Base-by-base conservation (phyloP, 2,888 invertebrate species). In the Schizotus pectinicornis region DNA sequence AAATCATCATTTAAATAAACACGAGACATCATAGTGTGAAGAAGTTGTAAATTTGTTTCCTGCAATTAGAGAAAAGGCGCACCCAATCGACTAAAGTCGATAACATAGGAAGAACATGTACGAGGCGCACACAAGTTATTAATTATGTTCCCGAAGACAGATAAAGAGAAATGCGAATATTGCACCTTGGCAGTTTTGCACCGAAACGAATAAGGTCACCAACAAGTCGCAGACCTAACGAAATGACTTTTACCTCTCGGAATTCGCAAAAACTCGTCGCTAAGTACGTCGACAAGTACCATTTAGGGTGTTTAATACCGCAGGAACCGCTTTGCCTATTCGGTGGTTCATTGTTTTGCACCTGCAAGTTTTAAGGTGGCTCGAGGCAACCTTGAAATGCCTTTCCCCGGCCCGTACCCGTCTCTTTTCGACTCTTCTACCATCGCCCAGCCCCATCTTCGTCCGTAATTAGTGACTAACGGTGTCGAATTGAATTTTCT, bases 401-500 rank as follows among this genome's bases (percentile, higher is more conserved):
- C 68, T 69, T 69, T 69, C 63, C 59, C 63, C 62, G 43, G 37
- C 45, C 14, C 43, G 51, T 32, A 54, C 39, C 50, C 45, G 47
- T 58, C 58, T 49, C 48, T 51, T 35, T 61, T 47, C 38, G 32
- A 30, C 45, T 36, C 50, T 12, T 5, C 34, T 12, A 53, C n/a
- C 30, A n/a, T 6, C n/a, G 9, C 46, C 31, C 30, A 37, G 38
- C 39, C 3, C 33, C 43, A 36, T 67, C 64, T 65, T 49, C 41
- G 42, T 66, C 56, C 51, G 57, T 67, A 63, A 66, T 66, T 67
- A 63, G 62, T 64, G 59, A 60, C 57, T 71, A 70, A 70, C 69
- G 69, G 69, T 70, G 63, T 67, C 64, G 65, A 67, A 67, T 67
- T 61, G 55, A 61, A 57, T 70, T 68, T 71, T 69, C 68, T 68